These are phyloP conservation scores for Megaleporinus macrocephalus DNA, from an alignment of 2,113 vertebrate species.

Conservation along the genomic window DNA sequence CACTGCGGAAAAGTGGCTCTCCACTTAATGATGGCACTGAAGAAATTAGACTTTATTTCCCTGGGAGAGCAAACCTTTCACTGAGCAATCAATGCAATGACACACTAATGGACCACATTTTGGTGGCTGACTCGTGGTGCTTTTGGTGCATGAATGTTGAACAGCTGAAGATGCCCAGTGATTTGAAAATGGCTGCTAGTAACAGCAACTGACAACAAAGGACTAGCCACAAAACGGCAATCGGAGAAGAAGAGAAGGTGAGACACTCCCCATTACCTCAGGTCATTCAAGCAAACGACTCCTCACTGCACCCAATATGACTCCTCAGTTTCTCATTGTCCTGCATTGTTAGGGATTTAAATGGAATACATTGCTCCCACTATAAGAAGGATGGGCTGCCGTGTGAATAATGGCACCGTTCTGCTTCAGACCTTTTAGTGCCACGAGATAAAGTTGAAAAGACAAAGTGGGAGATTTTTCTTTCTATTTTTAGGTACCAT, in stretches of 20 bases:
- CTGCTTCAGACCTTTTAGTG: not conserved
- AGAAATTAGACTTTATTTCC: not conserved
- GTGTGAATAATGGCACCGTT: not conserved
- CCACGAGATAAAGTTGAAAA: not conserved
- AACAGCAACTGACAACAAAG: not conserved
- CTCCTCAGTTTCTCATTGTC: not conserved
- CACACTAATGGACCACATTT: not conserved
- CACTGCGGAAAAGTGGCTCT: no score
- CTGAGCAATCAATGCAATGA: not conserved
- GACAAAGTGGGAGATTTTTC: not conserved
- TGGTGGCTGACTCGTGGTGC: not conserved
- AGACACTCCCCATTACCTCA: not conserved
- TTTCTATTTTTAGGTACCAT: not conserved
- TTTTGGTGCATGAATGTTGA: slow-evolving; percentile 3
- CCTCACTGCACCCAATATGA: not conserved
- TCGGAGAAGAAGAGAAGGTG: not conserved
- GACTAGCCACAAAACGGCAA: not conserved
- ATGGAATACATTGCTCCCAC: not conserved
- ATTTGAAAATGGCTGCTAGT: not conserved
- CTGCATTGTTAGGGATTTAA: not conserved
- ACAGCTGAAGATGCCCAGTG: not conserved
- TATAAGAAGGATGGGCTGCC: not conserved
- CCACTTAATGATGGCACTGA: no score
- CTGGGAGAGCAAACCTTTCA: not conserved
- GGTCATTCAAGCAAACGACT: not conserved